Evolutionary conservation across 2,888 invertebrate genomes (phyloP), one percentile per base, ranked within the genome.

Genomic region (Sphaerophoria taeniata): DNA sequence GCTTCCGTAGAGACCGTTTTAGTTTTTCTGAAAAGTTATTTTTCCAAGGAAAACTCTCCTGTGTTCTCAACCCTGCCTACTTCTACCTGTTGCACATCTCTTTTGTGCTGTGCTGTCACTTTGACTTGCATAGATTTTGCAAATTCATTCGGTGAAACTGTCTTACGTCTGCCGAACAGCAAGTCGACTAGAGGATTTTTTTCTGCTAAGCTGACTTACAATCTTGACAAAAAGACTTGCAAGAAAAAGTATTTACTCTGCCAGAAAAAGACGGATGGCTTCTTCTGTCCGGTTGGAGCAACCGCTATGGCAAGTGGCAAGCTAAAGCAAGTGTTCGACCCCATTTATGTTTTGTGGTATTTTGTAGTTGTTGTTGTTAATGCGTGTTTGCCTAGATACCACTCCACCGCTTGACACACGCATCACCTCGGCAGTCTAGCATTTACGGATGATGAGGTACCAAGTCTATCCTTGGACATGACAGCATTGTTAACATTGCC

Each of bases 41-140:
- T 88, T 67, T 88, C 87, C 83, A 51, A 56, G 77, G 88, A 87
- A 88, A 88, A 88, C 73, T 76, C 69, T 53, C 58, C 39, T 45
- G 6, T 36, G 11, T n/a, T n/a, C n/a, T n/a, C 39, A 5, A 11
- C 11, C 9, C 39, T 43, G 9, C 39, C 7, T 4, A 24, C 47
- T 45, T 34, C 51, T 31, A 51, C 14, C 53, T 36, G 7, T 34
- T 53, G 24, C 51, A 24, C 47, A 3, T 7, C 39, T 7, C 53
- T 39, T 63, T 67, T n/a, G n/a, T n/a, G n/a, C n/a, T 47, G 61
- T 70, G 49, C 70, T 70, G 70, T 75, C 79, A 80, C 69, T 61
- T 72, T 53, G 67, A 67, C 72, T 73, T 16, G 63, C 63, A 73
- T 70, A 78, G 78, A 74, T 74, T 75, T 75, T 75, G 84, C 75